phyloP scores from a whole-genome alignment of 2,888 invertebrate genomes.

The Troides oblongomaculatus region DNA sequence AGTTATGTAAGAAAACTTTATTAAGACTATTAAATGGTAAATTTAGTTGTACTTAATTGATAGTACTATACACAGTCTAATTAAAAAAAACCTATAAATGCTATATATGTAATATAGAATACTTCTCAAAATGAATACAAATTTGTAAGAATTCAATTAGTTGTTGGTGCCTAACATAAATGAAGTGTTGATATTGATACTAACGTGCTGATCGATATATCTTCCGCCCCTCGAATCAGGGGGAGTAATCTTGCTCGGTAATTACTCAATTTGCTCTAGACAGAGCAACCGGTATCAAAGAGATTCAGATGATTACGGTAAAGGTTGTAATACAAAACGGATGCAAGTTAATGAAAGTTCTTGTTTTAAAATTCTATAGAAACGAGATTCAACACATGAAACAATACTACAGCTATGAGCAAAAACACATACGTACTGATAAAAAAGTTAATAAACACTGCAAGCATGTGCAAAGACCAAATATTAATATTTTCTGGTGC shows the following conservation, averaged over 20 bases:
- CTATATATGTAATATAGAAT: not conserved
- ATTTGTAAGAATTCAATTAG: not conserved
- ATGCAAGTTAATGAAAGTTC: conserved; percentile 44
- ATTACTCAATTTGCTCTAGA: conserved; percentile 72
- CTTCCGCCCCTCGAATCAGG: conserved; percentile 59
- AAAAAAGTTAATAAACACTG: too few relatives aligned
- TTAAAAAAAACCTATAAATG: not conserved
- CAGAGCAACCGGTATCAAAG: conserved; percentile 61
- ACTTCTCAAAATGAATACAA: not conserved
- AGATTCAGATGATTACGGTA: conserved; percentile 50
- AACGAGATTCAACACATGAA: not conserved
- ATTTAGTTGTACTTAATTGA: too few relatives aligned
- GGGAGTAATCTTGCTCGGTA: conserved; percentile 65
- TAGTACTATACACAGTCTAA: not conserved
- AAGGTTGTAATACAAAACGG: conserved; percentile 42
- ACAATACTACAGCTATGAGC: too few relatives aligned
- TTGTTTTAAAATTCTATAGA: conserved; percentile 30
- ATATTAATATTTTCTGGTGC: too few relatives aligned
- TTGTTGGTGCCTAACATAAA: conserved; percentile 24
- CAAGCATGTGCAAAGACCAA: not conserved
- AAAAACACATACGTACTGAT: too few relatives aligned
- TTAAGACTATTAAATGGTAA: too few relatives aligned
- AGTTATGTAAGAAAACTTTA: too few relatives aligned
- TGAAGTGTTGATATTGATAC: conserved; percentile 29
- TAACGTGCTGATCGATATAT: conserved; percentile 59